Evolutionary conservation across 92 coral and sea anemone species (phyloP), one percentile per base, ranked within the genome.

Genomic region (Bergia sp.): DNA sequence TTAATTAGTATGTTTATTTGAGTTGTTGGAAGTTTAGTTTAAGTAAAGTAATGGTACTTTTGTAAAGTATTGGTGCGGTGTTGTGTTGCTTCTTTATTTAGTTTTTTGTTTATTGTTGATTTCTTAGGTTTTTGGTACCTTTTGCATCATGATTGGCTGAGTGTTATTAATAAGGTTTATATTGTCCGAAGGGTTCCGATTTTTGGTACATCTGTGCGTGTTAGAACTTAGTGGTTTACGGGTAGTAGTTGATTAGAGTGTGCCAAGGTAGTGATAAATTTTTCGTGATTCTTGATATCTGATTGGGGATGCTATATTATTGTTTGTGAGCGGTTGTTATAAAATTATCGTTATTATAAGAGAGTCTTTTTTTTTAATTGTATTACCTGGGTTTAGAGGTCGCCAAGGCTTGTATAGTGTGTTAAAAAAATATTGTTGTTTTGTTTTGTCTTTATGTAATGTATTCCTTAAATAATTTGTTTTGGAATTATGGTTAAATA

Each of bases 1-100:
- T 66, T 73, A 73, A 73, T 43, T 5, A 5, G 29, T 0, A 65
- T 7, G 55, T 0, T 65, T 4, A 65, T 11, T 73, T 73, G 15
- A n/a, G n/a, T n/a, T n/a, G n/a, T n/a, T n/a, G 77, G 77, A 73
- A 73, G 77, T 73, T 1, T 73, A 73, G 77, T 73, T 73, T 73
- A 73, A 2, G 3, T 73, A 1, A 73, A 43, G n/a, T n/a, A 73
- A 73, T 73, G 77, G 12, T 73, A 73, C 77, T 73, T 73, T 73
- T 73, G 77, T 73, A 73, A 73, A 73, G 77, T 73, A 73, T 29
- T 29, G 77, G 77, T 9, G n/a, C n/a, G n/a, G 77, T 73, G 18
- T 73, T 73, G 36, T 73, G 18, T 73, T 73, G 77, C 77, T 73
- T 73, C 77, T 73, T 73, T 73, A 37, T 36, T 73, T 73, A 36